phyloP scores from a whole-genome alignment of 2,113 vertebrate genomes.

The Australoheros scitulus region DNA sequence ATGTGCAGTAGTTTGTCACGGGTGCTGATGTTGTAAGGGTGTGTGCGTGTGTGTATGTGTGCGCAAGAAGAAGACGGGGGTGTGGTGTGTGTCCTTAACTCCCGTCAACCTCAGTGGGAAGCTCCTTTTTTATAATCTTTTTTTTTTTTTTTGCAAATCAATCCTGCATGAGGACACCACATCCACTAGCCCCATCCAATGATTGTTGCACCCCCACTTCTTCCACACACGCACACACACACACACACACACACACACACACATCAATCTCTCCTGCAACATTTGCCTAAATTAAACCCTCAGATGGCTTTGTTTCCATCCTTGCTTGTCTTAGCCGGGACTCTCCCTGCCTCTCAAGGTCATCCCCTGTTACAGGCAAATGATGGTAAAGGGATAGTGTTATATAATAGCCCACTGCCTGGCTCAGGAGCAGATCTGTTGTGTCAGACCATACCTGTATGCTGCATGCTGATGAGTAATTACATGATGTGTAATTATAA shows the following conservation, averaged over 20 bases:
- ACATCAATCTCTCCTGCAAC: not conserved
- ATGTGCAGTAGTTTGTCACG: conserved; percentile 23
- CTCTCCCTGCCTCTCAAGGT: conserved; percentile 76
- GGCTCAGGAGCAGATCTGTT: conserved; percentile 36
- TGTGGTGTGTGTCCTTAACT: conserved; percentile 29
- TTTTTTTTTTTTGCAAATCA: not conserved
- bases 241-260: not conserved
- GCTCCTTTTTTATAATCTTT: conserved; percentile 4
- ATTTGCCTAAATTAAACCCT: conserved; percentile 1
- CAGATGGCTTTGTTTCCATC: not conserved
- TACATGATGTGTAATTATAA: not conserved
- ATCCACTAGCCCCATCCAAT: not conserved
- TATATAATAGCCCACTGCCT: conserved; percentile 56
- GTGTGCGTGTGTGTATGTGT: conserved; percentile 12
- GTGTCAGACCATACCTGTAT: conserved; percentile 10
- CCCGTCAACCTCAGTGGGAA: conserved; percentile 16
- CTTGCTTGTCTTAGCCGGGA: conserved; percentile 10
- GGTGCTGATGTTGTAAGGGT: conserved; percentile 52
- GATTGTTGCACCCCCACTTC: not conserved
- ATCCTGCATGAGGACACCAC: conserved; percentile 21
- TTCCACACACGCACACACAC: not conserved
- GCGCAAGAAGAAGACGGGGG: not conserved
- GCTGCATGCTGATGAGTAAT: not conserved
- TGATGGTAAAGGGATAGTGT: conserved; percentile 62
- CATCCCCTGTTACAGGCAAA: conserved; percentile 67